Evolutionary conservation across 2,888 invertebrate species (phyloP), one percentile per base, ranked within the genome.

Genomic region (Tinea semifulvella): DNA sequence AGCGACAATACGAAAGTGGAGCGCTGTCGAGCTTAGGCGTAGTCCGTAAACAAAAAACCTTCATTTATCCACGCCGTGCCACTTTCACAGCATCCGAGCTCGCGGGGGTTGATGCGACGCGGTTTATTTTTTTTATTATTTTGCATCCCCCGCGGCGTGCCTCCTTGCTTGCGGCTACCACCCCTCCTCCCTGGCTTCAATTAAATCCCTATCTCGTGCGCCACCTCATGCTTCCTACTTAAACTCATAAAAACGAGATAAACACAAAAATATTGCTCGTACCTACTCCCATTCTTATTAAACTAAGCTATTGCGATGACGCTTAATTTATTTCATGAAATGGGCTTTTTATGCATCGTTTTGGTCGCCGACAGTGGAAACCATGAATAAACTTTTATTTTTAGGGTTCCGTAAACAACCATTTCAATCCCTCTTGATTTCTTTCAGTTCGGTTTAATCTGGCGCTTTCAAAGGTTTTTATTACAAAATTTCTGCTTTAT

Each of bases 41-140:
- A 74, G 71, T 72, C 63, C 63, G 65, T 70, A 74, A 73, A 77
- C 73, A 79, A 76, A 75, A 76, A 47, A 71, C 65, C 65, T 74
- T 76, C 74, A 79, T 79, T 79, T 77, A 76, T 77, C 72, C 75
- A 68, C 70, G 64, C 70, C 68, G 79, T 76, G 75, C 77, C 77
- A 77, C 75, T 79, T 77, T 77, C 79, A 76, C 71, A 69, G 77
- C 71, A 71, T 76, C 76, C 77, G 76, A 57, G 74, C 74, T 73
- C 62, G 74, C 70, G 70, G 76, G 72, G 64, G 69, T 67, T 68
- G 63, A 65, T 59, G 58, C 57, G 56, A 67, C 63, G 19, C 54
- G 62, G 66, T 60, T 66, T 68, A 65, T 68, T 69, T 77, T 76
- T 75, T 79, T 73, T 77, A 73, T 76, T 70, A 72, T 76, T 71